Conservation (phyloP, 2,113 vertebrate species). For the Tylochromis polylepis region DNA sequence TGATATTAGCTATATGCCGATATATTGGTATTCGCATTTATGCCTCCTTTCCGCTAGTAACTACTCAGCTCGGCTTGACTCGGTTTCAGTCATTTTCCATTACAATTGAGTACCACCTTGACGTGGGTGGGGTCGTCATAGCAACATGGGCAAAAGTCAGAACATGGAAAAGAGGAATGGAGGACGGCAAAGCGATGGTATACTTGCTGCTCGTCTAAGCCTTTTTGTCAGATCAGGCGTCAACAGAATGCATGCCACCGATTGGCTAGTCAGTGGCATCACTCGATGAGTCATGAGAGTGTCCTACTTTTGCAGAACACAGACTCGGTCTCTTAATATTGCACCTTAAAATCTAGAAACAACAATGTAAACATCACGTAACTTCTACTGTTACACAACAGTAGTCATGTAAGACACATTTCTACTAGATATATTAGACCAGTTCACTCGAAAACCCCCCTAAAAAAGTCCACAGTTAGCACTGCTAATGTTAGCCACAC, state of each 20-base stretch:
- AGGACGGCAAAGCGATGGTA: neutral
- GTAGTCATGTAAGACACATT: neutral
- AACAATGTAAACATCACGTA: neutral
- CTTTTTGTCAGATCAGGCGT: rapidly evolving
- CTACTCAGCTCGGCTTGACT: rapidly evolving
- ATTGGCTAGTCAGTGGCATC: neutral
- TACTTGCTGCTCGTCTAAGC: neutral
- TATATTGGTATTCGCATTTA: no score
- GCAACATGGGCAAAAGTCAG: neutral
- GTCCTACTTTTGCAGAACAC: neutral
- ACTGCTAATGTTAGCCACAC: neutral
- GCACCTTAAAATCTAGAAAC: neutral
- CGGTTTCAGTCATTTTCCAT: neutral
- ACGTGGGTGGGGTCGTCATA: neutral
- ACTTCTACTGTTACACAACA: neutral
- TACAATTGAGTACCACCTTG: neutral
- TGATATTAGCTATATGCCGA: neutral
- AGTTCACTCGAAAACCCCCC: neutral
- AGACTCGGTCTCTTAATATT: neutral
- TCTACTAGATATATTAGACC: neutral
- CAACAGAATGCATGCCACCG: neutral
- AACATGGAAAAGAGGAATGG: no score
- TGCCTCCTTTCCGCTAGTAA: neutral
- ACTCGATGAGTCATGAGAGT: neutral
- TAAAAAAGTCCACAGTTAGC: neutral